Conservation (phyloP, 2,797 vertebrate species). For the Carapus acus region DNA sequence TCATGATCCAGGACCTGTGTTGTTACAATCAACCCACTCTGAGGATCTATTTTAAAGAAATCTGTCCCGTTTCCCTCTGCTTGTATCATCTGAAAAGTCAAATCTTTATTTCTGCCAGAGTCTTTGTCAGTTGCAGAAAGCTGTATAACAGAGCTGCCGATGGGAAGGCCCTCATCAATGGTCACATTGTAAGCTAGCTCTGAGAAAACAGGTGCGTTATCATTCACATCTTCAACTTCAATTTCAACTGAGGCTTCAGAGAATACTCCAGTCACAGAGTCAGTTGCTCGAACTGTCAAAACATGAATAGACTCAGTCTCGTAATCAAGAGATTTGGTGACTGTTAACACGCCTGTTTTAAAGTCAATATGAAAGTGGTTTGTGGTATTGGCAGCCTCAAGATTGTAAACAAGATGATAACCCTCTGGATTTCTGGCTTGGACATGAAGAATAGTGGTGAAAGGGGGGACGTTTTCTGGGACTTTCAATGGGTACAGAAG, state of each 20-base stretch:
- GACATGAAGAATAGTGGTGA: conserved; percentile 89
- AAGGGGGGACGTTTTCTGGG: conserved; percentile 86
- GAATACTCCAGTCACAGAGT: conserved; percentile 86
- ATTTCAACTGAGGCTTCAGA: conserved; percentile 89
- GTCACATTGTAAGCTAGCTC: conserved; percentile 68
- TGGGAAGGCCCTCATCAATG: conserved; percentile 79
- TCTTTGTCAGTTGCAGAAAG: conserved; percentile 83
- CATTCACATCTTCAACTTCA: conserved; percentile 90
- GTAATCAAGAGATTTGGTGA: conserved; percentile 84
- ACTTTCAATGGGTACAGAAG: conserved; percentile 86
- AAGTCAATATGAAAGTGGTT: conserved; percentile 87
- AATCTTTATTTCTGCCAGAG: conserved; percentile 80
- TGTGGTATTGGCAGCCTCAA: conserved; percentile 82
- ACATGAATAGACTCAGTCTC: conserved; percentile 79
- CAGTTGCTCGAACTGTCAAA: conserved; percentile 86
- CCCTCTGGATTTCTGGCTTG: conserved; percentile 95
- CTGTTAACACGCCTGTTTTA: conserved; percentile 89
- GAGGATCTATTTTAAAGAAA: conserved; percentile 81
- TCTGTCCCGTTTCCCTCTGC: conserved; percentile 70
- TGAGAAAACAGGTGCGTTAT: conserved; percentile 85
- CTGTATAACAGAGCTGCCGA: conserved; percentile 78
- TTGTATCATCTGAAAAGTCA: conserved; percentile 81
- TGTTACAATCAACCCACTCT: conserved; percentile 80
- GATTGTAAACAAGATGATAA: conserved; percentile 91
- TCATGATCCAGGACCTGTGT: conserved; percentile 85